Evolutionary conservation across 2,888 invertebrate genomes (phyloP).

Genomic region (Nomada fucata): DNA sequence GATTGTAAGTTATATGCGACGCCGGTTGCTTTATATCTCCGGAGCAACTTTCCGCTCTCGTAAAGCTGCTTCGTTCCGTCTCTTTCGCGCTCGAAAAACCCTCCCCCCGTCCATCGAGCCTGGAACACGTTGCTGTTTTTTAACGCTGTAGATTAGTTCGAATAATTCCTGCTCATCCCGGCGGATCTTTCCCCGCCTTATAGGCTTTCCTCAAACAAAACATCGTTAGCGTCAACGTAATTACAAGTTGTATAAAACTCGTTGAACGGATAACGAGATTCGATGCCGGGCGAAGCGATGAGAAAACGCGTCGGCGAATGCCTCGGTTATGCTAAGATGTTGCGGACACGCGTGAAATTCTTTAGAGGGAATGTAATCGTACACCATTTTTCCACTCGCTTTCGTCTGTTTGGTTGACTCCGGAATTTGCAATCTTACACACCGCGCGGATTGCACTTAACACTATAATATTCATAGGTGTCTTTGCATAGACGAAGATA

Average conservation of each 20-base stretch:
- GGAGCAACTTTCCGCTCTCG: constrained; percentile 83
- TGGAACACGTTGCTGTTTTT: constrained; percentile 68
- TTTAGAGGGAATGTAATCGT: too few relatives aligned
- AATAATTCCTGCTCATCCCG: constrained; percentile 60
- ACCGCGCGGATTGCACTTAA: too few relatives aligned
- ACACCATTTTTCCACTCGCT: too few relatives aligned
- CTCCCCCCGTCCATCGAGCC: constrained; percentile 73
- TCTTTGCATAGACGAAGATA: too few relatives aligned
- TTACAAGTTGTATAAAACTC: constrained; percentile 47
- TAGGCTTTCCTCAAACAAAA: constrained; percentile 43
- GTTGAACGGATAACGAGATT: constrained; percentile 50
- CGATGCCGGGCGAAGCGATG: background rate
- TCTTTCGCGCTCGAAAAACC: constrained; percentile 70
- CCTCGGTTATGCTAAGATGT: too few relatives aligned
- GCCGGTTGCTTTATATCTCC: constrained; percentile 83
- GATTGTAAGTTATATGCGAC: constrained; percentile 84
- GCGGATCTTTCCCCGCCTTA: background rate
- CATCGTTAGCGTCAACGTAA: constrained; percentile 60
- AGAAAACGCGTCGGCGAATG: background rate
- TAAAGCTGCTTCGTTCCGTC: constrained; percentile 78
- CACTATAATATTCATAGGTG: too few relatives aligned
- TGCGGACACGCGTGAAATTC: too few relatives aligned
- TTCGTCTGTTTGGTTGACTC: too few relatives aligned
- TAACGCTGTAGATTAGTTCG: constrained; percentile 62
- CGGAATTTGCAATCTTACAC: too few relatives aligned